phyloP scores from a whole-genome alignment of 1,140 invertebrate genomes.

The Bombus affinis region DNA sequence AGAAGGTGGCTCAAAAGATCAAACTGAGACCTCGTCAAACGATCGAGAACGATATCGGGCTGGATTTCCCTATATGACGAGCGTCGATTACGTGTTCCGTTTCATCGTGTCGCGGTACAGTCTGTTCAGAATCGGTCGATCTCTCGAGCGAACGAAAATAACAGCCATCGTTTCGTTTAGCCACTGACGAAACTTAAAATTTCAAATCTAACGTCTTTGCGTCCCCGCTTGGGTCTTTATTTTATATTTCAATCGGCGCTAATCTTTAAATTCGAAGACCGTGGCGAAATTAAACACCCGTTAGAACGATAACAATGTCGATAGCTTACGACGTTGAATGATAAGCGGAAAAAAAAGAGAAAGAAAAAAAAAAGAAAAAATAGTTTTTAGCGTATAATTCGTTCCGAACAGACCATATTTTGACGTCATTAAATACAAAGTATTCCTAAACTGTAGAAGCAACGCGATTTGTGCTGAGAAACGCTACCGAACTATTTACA shows the following conservation, averaged over 20 bases:
- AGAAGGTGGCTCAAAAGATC: constrained; percentile 63
- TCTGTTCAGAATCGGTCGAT: background rate
- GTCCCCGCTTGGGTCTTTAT: no score
- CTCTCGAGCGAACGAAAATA: background rate
- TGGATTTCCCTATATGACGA: background rate
- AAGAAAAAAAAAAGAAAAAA: background rate
- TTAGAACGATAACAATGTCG: no score
- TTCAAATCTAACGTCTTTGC: no score
- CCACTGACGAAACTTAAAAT: no score
- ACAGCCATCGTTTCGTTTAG: no score
- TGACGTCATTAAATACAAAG: background rate
- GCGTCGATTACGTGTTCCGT: background rate
- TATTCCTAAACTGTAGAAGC: background rate
- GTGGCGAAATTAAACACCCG: no score
- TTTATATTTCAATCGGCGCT: background rate
- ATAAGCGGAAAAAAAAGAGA: background rate
- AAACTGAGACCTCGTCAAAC: constrained; percentile 41
- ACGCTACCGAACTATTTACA: constrained; percentile 35
- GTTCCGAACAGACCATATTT: background rate
- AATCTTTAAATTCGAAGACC: no score
- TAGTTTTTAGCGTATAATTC: background rate
- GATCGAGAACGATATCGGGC: constrained; percentile 39
- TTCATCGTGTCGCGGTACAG: background rate
- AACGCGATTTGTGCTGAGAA: constrained; percentile 24
- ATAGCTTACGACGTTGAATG: no score